These are phyloP conservation scores for Embidobia sp. DNA, from an alignment of 2,888 invertebrate species.

Conservation along the genomic window DNA sequence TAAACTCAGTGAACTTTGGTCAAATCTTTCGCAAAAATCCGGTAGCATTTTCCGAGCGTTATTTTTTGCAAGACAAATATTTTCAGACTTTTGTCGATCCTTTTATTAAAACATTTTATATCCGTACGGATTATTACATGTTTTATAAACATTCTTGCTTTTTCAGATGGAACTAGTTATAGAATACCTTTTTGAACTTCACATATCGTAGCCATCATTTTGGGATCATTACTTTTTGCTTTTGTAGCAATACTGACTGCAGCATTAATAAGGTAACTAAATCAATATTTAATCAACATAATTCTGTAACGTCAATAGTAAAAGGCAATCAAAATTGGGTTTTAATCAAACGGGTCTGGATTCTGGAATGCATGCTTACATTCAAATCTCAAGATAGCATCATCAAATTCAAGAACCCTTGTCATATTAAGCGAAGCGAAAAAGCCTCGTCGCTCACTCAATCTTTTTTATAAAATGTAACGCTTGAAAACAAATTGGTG, in stretches of 20 bases:
- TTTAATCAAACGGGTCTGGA: not conserved
- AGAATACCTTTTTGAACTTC: slow-evolving; percentile 76
- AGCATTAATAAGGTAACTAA: slow-evolving; percentile 78
- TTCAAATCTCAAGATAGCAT: slow-evolving; percentile 34
- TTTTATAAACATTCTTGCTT: no score
- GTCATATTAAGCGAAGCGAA: slow-evolving; percentile 26
- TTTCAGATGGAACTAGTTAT: slow-evolving; percentile 65
- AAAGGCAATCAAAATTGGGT: slow-evolving; percentile 1
- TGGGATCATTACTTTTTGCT: slow-evolving; percentile 78
- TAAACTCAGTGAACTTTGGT: no score
- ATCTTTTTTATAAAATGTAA: slow-evolving; percentile 27
- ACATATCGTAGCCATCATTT: slow-evolving; percentile 79
- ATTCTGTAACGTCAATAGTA: not conserved
- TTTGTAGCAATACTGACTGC: slow-evolving; percentile 75
- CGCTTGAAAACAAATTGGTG: slow-evolving; percentile 28
- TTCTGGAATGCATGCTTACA: slow-evolving; percentile 10
- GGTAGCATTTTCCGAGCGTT: no score
- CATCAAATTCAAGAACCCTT: slow-evolving; percentile 14
- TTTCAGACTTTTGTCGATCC: no score
- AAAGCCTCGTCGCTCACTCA: slow-evolving; percentile 20
- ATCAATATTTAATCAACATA: not conserved
- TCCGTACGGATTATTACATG: no score
- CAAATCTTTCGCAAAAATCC: no score
- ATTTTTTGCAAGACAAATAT: no score
- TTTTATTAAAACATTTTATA: no score